Conservation (phyloP, 2,888 invertebrate species). For the Agrochola litura region DNA sequence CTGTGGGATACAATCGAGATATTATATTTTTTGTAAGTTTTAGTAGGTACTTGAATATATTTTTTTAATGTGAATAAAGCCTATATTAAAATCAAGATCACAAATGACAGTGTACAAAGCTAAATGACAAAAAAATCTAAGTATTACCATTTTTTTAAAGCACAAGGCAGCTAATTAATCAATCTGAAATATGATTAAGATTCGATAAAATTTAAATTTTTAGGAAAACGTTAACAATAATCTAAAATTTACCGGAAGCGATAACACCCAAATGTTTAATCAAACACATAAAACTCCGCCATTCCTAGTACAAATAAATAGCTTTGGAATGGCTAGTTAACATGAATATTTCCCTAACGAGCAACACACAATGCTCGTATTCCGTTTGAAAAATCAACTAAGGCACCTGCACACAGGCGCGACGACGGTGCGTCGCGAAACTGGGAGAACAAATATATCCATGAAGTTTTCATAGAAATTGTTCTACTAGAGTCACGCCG, state of each 20-base stretch:
- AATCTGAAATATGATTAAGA: neutral
- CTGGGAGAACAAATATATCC: neutral
- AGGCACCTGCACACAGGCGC: neutral
- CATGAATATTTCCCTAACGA: conserved; percentile 54
- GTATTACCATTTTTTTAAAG: neutral
- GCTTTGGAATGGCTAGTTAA: conserved; percentile 42
- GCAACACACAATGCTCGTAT: conserved; percentile 29
- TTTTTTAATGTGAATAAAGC: no score
- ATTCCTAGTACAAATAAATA: conserved; percentile 28
- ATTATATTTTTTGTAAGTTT: no score
- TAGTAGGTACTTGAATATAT: no score
- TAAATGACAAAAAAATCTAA: neutral
- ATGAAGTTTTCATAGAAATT: neutral
- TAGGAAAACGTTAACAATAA: neutral
- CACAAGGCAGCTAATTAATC: neutral
- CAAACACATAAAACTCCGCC: conserved; percentile 1
- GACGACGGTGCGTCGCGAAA: neutral
- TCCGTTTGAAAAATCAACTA: conserved; percentile 35
- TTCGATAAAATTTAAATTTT: neutral
- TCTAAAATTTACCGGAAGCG: conserved; percentile 12
- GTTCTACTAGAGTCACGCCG: neutral
- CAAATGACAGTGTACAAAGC: neutral
- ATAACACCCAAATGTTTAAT: neutral
- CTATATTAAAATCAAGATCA: neutral
- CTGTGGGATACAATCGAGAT: neutral